Base-by-base conservation (phyloP, 2,797 vertebrate species). In the Acanthiza pusilla region DNA sequence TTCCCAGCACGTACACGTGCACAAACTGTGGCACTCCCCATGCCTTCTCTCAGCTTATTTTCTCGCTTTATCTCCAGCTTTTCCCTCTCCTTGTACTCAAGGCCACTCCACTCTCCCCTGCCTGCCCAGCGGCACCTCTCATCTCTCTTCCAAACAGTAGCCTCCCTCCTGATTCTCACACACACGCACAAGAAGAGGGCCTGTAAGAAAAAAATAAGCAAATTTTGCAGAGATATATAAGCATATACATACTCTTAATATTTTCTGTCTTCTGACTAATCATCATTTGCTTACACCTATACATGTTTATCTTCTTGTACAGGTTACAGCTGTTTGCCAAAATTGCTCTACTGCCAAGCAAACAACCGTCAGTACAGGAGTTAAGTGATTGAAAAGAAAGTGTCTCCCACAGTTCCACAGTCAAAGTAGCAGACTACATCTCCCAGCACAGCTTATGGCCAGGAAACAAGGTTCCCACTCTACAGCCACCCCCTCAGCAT, bases 181-280 rank as follows among this genome's bases (percentile, higher is more conserved):
- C 0, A 1, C 11, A 63, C 13, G n/a, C n/a, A 14, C 0, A 3
- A 43, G 13, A 71, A 74, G 23, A 47, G 4, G 8, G 16, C 3
- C 47, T 1, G 2, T 48, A 51, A 42, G 13, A 34, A 53, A 30
- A 75, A 75, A 54, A 30, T 16, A 45, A 48, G 6, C 17, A 47
- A 13, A 17, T 40, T 88, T 72, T 92, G 16, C 5, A 4, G 27
- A 54, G 1, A 21, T 18, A 30, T 13, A 5, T 45, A 21, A 15
- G 3, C 40, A 12, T 53, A 42, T 14, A 13, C 6, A 26, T 11
- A 45, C 5, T 47, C 79, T 1, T 38, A 72, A 5, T 58, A 43
- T 70, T 78, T 75, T 70, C 21, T 18, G 5, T 81, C 29, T 60
- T 79, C 6, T 23, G n/a, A 16, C 15, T 25, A 50, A 2, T 30